These are phyloP conservation scores for Camptogramma bilineatum DNA, from an alignment of 2,888 invertebrate species.

Conservation along the genomic window DNA sequence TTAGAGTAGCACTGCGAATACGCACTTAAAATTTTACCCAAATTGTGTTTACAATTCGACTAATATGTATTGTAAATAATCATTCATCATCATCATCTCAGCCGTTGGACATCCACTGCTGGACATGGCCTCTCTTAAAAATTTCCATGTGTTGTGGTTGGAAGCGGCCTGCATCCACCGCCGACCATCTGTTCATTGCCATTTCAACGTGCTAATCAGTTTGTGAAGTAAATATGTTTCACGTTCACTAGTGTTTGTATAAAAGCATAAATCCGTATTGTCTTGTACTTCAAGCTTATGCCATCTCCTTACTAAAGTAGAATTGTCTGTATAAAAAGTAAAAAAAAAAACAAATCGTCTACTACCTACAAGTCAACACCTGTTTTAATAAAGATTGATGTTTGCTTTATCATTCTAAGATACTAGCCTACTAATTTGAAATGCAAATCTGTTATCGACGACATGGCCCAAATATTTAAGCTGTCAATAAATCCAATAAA, in stretches of 20 bases:
- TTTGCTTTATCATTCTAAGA: conserved; percentile 13
- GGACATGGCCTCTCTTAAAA: too few species aligned
- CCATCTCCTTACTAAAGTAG: too few species aligned
- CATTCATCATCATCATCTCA: too few species aligned
- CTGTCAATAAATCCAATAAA: conserved; percentile 41
- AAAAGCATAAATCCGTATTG: neutral
- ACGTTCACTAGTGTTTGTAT: too few species aligned
- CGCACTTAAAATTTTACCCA: neutral
- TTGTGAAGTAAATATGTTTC: too few species aligned
- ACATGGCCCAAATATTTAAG: conserved; percentile 37
- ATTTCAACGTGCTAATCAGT: too few species aligned
- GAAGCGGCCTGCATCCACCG: too few species aligned
- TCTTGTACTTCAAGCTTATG: neutral
- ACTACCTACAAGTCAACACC: conserved; percentile 10
- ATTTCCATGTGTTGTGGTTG: too few species aligned
- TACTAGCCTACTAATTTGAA: conserved; percentile 25
- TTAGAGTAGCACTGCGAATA: conserved; percentile 2
- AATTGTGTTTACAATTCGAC: neutral
- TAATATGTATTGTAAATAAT: too few species aligned
- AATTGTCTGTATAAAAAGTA: neutral
- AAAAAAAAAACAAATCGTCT: neutral
- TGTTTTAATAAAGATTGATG: conserved; percentile 18
- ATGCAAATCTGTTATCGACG: conserved; percentile 37
- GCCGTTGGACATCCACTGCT: too few species aligned
- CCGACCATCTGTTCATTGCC: too few species aligned